These are phyloP conservation scores for Gobio occitaniae DNA, from an alignment of 2,797 vertebrate genomes.

Conservation along the genomic window DNA sequence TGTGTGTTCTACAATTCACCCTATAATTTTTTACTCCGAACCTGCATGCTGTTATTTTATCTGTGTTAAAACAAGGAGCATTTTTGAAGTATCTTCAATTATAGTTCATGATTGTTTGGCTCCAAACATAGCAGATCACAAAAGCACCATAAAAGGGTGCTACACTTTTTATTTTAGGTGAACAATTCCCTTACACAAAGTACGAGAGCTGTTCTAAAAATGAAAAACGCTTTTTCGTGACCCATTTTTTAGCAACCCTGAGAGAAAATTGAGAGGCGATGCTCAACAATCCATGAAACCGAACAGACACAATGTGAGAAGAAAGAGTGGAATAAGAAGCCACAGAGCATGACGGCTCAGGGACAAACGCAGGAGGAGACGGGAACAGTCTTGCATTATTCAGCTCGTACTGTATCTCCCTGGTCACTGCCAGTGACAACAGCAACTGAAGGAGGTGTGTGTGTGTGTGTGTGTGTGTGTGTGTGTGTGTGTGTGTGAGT, in stretches of 20 bases:
- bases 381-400: conserved; percentile 53
- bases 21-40: not conserved
- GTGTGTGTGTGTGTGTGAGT: too few relatives aligned
- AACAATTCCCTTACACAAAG: not conserved
- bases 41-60: not conserved
- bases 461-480: conserved; percentile 20
- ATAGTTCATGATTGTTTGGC: not conserved
- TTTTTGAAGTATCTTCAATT: not conserved
- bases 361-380: conserved; percentile 28
- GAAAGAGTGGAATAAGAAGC: conserved; percentile 34
- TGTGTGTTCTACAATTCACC: not conserved
- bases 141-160: not conserved
- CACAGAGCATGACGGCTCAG: conserved; percentile 34
- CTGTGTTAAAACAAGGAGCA: not conserved
- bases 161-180: not conserved
- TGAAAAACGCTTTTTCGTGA: conserved; percentile 31
- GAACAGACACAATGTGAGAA: conserved; percentile 45
- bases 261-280: conserved; percentile 64
- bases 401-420: conserved; percentile 57
- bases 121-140: not conserved
- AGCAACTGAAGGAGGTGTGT: conserved; percentile 33
- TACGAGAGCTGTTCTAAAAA: conserved; percentile 46
- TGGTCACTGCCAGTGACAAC: conserved; percentile 54
- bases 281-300: conserved; percentile 70
- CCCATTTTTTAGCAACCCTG: conserved; percentile 54